These are phyloP conservation scores for Paradoxurus hermaphroditus DNA, from an alignment of 2,113 vertebrate genomes.

Conservation along the genomic window DNA sequence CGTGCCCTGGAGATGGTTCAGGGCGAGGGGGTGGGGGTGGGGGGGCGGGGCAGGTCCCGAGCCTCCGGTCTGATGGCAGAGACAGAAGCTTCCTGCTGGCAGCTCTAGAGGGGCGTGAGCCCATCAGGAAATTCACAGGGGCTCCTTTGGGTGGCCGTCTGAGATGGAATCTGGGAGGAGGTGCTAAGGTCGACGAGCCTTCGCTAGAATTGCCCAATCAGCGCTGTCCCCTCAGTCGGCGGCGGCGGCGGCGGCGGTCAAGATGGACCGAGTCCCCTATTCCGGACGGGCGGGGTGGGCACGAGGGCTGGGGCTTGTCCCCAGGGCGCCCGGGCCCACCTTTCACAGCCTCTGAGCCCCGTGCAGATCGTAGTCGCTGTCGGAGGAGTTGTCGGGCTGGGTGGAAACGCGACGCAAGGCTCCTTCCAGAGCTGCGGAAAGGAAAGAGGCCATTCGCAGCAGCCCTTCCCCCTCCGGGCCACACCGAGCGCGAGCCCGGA, in stretches of 20 bases:
- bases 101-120: not conserved
- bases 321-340: not conserved
- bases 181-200: not conserved
- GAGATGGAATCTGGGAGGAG: not conserved
- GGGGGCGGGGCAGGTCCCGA: not conserved
- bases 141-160: not conserved
- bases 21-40: too few relatives aligned
- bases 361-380: conserved; percentile 83
- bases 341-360: conserved; percentile 71
- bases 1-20: not conserved
- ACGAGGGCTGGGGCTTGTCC: not conserved
- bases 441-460: not conserved
- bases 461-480: not conserved
- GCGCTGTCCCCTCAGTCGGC: not conserved
- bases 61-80: not conserved
- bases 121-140: not conserved
- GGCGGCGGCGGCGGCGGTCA: too few relatives aligned
- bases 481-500: not conserved
- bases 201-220: not conserved
- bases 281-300: accelerated
- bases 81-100: not conserved
- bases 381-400: conserved; percentile 80
- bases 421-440: conserved; percentile 76
- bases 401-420: conserved; percentile 49
- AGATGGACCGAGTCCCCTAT: accelerated